Base-by-base conservation (phyloP, 2,888 invertebrate genomes). In the Seira sanloemensis region DNA sequence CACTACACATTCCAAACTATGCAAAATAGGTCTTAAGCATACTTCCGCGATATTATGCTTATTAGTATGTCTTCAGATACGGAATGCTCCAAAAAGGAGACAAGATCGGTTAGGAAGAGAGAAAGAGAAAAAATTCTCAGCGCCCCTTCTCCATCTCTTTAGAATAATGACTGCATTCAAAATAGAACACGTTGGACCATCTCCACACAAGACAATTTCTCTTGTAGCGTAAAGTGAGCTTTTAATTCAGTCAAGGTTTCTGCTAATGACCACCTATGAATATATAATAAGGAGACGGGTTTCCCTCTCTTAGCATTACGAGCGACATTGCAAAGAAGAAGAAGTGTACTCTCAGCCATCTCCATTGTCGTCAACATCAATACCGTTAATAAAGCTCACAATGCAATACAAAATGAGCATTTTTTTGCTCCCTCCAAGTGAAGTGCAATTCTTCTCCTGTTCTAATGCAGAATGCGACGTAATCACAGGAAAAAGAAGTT, bases 21-120 rank as follows among this genome's bases (percentile, higher is more conserved):
- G 83, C 77, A 83, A 78, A 83, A 77, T 83, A 78, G 83, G 73
- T 73, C 73, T 73, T 68, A 78, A 74, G 72, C 82, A 73, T 82
- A 83, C 78, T 82, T 78, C 73, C 73, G 74, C 62, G 67, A 83
- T 83, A 83, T 83, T 83, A 83, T 83, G 83, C 83, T 83, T 75
- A 83, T 78, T 76, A 79, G 76, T 77, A 76, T 62, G 67, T 66
- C 65, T 80, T 25, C 18, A 72, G 85, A 74, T 25, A 62, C 54
- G 69, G 72, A 82, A 80, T 68, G 26, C 68, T 68, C 77, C 83
- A 78, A 83, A 76, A n/a, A 83, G 62, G 72, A 71, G 78, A 84
- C 65, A 71, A 50, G 5, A 50, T 50, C 50, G 37, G 12, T 37
- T 37, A 4, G 50, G 23, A 54, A 24, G 54, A n/a, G 7, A 67